phyloP scores from a whole-genome alignment of 2,113 vertebrate genomes.

The Lanius ludovicianus region DNA sequence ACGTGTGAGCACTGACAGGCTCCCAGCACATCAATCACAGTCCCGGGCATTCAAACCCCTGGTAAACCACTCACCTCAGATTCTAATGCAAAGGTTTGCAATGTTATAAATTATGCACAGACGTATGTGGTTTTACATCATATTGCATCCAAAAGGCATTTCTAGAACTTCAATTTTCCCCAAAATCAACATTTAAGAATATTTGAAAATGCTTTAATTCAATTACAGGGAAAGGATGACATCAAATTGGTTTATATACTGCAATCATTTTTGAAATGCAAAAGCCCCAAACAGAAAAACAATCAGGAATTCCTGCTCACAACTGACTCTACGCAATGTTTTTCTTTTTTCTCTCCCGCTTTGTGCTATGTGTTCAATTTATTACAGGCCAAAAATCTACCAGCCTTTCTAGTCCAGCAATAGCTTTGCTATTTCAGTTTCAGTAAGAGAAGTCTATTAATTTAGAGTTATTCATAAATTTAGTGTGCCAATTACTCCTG shows the following conservation, averaged over 20 bases:
- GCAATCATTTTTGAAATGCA: background rate
- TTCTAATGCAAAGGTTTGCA: background rate
- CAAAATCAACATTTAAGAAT: background rate
- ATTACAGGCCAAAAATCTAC: background rate
- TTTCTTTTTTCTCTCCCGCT: background rate
- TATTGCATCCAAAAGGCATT: background rate
- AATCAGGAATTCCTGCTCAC: background rate
- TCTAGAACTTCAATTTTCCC: background rate
- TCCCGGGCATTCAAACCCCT: background rate
- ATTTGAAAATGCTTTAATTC: background rate
- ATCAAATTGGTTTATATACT: background rate
- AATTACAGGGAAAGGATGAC: background rate
- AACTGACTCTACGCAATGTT: background rate
- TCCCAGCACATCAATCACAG: background rate
- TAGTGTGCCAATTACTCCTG: background rate
- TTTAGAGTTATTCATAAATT: conserved; percentile 29
- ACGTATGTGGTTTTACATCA: background rate
- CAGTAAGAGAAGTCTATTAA: background rate
- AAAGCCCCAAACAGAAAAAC: fast-evolving
- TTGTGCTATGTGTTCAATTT: background rate
- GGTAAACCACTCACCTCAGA: background rate
- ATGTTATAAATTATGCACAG: background rate
- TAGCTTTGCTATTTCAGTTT: conserved; percentile 34
- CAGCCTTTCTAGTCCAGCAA: background rate
- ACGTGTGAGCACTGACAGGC: background rate